Evolutionary conservation across 2,113 vertebrate species (phyloP), one percentile per base, ranked within the genome.

Genomic region (Delphinus delphis): DNA sequence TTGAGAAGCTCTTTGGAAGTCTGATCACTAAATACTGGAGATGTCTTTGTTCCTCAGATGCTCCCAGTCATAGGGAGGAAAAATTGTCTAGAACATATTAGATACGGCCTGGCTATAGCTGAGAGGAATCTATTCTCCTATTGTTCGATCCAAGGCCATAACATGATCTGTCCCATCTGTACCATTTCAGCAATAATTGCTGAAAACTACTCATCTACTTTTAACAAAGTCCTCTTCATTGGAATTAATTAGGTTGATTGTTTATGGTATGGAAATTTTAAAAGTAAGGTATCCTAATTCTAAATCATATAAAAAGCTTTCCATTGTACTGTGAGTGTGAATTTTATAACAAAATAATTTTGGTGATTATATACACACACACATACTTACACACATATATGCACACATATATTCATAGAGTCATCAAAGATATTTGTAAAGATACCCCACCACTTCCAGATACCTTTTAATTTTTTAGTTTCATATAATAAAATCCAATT

Each of bases 1-100:
- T 85, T 85, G 17, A 95, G 77, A 95, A 80, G 4, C 25, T 82
- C 33, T 25, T 31, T 44, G 50, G 55, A 95, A 85, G 38, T 93
- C 50, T 70, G 63, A 94, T 91, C 63, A 73, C 25, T 92, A 92
- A 93, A 93, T 91, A 38, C 20, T 70, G 23, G 31, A 77, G 73
- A 91, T 67, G 77, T 38, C 70, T 98, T 97, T 96, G 41, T 87
- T 96, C 79, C 21, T 74, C 18, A 10, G 58, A 65, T 65, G 28
- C 3, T 71, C 9, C 58, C 33, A 36, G 31, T 44, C 7, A 23
- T 63, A 14, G 44, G 8, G 31, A 90, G 26, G 41, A 20, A 90
- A 41, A 62, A 77, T 9, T 76, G 28, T 84, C 77, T 73, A 63
- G 80, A 68, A 77, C 12, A 25, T 63, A 67, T 67, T 50, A 77